These are phyloP conservation scores for Ariopsis seemanni DNA, from an alignment of 2,113 vertebrate species.

Conservation along the genomic window DNA sequence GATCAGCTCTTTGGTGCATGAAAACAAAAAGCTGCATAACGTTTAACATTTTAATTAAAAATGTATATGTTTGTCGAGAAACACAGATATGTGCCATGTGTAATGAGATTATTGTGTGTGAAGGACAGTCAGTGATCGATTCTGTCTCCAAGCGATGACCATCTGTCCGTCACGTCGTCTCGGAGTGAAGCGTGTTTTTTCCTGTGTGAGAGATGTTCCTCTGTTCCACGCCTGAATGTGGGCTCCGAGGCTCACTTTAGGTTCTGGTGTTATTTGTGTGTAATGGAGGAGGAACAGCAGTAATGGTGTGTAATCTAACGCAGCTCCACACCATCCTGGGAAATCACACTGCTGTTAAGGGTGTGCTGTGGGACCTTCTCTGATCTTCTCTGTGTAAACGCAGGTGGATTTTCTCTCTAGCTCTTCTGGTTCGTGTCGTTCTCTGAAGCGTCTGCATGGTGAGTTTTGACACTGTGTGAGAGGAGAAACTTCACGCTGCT, in stretches of 20 bases:
- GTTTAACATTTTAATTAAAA: background rate
- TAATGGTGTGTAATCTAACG: constrained; percentile 46
- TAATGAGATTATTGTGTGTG: background rate
- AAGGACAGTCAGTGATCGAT: background rate
- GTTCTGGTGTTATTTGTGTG: constrained; percentile 35
- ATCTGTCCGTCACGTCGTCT: background rate
- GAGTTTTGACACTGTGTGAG: constrained; percentile 12
- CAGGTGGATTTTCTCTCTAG: constrained; percentile 1
- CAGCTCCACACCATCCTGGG: constrained; percentile 32
- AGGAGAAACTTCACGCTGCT: constrained; percentile 5
- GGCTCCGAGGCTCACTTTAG: background rate
- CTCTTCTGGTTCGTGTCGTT: constrained; percentile 7
- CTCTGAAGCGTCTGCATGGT: constrained; percentile 24
- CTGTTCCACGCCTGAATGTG: background rate
- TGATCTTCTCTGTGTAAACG: background rate
- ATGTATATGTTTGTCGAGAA: background rate
- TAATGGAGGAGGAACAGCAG: constrained; percentile 36
- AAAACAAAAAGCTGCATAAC: background rate
- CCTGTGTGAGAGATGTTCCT: constrained; percentile 23
- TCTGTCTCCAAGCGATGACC: background rate
- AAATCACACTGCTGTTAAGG: constrained; percentile 32
- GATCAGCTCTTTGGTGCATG: background rate
- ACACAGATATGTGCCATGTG: background rate
- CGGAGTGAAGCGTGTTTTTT: background rate
- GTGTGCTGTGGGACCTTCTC: background rate